Evolutionary conservation across 1,140 invertebrate genomes (phyloP).

Genomic region (Sitodiplosis mosellana): DNA sequence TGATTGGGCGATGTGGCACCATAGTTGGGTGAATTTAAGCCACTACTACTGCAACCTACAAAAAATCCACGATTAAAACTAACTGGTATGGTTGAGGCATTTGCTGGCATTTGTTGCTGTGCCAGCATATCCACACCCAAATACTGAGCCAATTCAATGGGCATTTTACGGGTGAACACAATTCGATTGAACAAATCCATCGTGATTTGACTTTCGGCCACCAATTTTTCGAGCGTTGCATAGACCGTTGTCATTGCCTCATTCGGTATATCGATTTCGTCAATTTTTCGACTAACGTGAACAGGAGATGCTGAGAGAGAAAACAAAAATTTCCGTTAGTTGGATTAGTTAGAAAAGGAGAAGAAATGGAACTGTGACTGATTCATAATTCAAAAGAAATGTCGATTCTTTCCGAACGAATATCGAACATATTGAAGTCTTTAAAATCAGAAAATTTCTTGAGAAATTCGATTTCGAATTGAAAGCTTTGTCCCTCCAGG

Average conservation of each 20-base stretch:
- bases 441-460: background rate
- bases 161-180: slow-evolving; percentile 23
- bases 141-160: slow-evolving; percentile 24
- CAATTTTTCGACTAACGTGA: slow-evolving; percentile 24
- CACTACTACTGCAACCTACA: slow-evolving; percentile 1
- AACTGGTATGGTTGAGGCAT: slow-evolving; percentile 16
- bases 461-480: background rate
- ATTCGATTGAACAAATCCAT: slow-evolving; percentile 24
- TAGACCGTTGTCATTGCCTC: slow-evolving; percentile 23
- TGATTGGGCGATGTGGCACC: background rate
- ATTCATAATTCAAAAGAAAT: background rate
- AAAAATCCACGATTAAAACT: background rate
- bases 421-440: background rate
- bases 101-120: slow-evolving; percentile 4
- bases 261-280: slow-evolving; percentile 20
- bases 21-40: slow-evolving; percentile 1
- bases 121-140: slow-evolving; percentile 12
- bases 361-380: background rate
- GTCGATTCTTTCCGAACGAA: too few species aligned
- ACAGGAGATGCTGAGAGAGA: slow-evolving; percentile 48
- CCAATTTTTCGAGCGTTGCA: slow-evolving; percentile 20
- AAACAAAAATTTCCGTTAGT: too few species aligned
- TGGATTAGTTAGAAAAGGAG: too few species aligned
- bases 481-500: too few species aligned
- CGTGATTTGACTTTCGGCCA: slow-evolving; percentile 24